Conservation (phyloP, 2,113 vertebrate species). For the Tichodroma muraria region DNA sequence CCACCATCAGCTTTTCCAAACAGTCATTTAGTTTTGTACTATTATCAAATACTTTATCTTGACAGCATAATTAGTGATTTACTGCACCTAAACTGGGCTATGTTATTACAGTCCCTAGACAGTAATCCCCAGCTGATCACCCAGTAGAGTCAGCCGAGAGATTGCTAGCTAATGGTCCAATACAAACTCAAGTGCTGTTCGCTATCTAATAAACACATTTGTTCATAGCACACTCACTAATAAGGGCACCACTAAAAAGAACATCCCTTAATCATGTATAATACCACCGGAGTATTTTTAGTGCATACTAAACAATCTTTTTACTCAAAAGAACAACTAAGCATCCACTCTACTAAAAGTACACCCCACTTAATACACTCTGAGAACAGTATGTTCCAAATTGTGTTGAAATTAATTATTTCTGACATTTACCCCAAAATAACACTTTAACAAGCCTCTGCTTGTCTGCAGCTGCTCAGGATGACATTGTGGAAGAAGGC, state of each 20-base stretch:
- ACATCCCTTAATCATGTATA: conserved; percentile 7
- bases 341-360: background rate
- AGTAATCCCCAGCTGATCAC: background rate
- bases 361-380: background rate
- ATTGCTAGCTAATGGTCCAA: background rate
- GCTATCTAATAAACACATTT: conserved; percentile 2
- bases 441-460: background rate
- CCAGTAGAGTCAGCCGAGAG: background rate
- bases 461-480: background rate
- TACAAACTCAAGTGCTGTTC: background rate
- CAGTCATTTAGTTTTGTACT: background rate
- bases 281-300: conserved; percentile 26
- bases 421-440: background rate
- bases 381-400: conserved; percentile 5
- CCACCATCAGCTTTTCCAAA: background rate
- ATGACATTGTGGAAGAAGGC: background rate
- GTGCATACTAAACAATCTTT: background rate
- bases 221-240: background rate
- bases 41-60: conserved; percentile 3
- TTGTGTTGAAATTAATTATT: conserved; percentile 17
- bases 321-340: background rate
- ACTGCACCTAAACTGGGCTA: background rate
- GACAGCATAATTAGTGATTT: conserved; percentile 7
- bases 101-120: background rate
- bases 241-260: background rate